Base-by-base conservation (phyloP, 2,797 vertebrate species). In the Sebastiscus albofasciatus region DNA sequence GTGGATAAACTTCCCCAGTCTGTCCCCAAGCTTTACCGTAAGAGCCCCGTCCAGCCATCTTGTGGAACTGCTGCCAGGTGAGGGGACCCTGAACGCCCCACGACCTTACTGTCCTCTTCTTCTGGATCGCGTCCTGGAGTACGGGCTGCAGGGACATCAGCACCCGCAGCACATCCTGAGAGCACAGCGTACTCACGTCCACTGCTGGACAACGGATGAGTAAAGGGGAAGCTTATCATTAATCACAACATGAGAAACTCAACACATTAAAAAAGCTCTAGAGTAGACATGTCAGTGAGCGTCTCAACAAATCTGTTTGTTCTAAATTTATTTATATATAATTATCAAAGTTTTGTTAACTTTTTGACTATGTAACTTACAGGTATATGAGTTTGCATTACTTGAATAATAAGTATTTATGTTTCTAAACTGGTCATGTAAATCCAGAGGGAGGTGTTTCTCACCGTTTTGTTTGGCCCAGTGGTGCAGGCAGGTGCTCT, bases 51-150 rank as follows among this genome's bases (percentile, higher is more conserved):
- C 99, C 99, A 88, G 99, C 98, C 98, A 99, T 99, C 90, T 99
- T 99, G 95, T 99, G 99, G 87, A 99, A 99, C 89, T 99, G 99
- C 82, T 99, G 99, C 99, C 99, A 99, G 49, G 99, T 99, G 79
- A 99, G 97, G 60, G 99, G 99, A 16, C 99, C 98, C 87, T 99
- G 99, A 89, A 99, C 97, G 0, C 98, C 99, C 98, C 98, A 99
- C n/a, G 99, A 99, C 77, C 98, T 96, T 18, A 99, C 95, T 0
- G 97, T 99, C 75, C 98, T 94, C 94, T 99, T 99, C 88, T 99
- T 99, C 95, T 99, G 98, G 92, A 99, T 99, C 33, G 98, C 97
- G 49, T 99, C 99, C 94, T 99, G 99, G 64, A 99, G 97, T 46
- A 99, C 97, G 0, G 99, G 99, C 94, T 99, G 98, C 58, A 99